Evolutionary conservation across 1,140 invertebrate species (phyloP), one percentile per base, ranked within the genome.

Genomic region (Aphidius ervi): DNA sequence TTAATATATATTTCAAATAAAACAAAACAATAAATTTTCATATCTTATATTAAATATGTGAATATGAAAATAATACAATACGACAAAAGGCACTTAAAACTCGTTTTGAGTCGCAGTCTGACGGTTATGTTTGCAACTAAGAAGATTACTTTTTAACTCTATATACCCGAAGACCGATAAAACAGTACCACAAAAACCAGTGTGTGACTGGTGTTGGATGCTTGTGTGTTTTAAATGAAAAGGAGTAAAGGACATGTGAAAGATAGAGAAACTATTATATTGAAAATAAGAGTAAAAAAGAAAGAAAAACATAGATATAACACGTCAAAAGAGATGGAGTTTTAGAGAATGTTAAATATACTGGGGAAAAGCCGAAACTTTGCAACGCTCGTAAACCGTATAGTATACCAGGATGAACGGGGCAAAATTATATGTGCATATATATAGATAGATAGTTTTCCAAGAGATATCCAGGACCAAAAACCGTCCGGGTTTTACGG

Each of bases 321-420:
- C 23, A 31, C 23, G 4, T 31, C 52, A 40, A n/a, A 16, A 16
- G 5, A 16, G 52, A n/a, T n/a, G 31, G 9, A 42, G 20, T 20
- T 6, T 16, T 23, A 39, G 9, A 53, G 20, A 39, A 46, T 23
- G 16, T 39, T 31, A 58, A 16, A 16, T 8, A 45, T 10, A 10
- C 37, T 42, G 55, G 49, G n/a, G 6, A 39, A 46, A 58, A 59
- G 48, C 31, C 67, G 46, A 70, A 71, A 71, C 48, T 78, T 78
- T 75, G 64, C 47, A 63, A 67, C 67, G 72, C 71, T 76, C 74
- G 74, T 78, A 78, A 76, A 78, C 69, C 72, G 65, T 64, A 63
- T 39, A 37, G 39, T 49, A 23, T 63, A 47, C 54, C 23, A 31
- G 4, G 4, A 31, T 31, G 23, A 53, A 41, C 41, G 49, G 20